These are phyloP conservation scores for Linyphia triangularis DNA, from an alignment of 2,888 invertebrate genomes.

Conservation along the genomic window DNA sequence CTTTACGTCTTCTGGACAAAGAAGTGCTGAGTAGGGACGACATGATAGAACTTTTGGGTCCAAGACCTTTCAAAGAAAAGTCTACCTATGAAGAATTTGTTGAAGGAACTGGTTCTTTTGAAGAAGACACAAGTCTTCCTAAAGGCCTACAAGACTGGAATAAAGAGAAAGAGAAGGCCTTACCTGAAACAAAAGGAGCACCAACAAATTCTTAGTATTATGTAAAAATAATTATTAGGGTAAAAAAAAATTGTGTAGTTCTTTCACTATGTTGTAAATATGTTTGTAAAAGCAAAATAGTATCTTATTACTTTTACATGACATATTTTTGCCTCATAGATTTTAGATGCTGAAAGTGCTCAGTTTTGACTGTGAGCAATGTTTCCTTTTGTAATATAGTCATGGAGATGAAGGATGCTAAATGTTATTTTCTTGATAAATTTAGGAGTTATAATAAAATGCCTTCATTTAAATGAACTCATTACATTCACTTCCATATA, in stretches of 20 bases:
- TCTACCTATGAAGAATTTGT: constrained; percentile 99
- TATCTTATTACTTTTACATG: background rate
- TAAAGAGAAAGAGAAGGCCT: constrained; percentile 29
- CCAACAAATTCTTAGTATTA: constrained; percentile 54
- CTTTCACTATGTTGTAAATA: background rate
- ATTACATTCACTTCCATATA: too few species aligned
- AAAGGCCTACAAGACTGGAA: constrained; percentile 98
- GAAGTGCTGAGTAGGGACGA: constrained; percentile 97
- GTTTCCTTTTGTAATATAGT: background rate
- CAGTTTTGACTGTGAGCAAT: background rate
- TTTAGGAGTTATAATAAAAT: too few species aligned
- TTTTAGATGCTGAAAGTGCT: background rate
- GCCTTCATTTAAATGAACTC: too few species aligned
- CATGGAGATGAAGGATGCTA: background rate
- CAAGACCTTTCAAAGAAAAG: constrained; percentile 97
- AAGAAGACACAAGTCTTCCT: constrained; percentile 96
- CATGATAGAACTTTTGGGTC: constrained; percentile 97
- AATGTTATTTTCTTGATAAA: too few species aligned
- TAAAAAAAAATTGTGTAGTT: background rate
- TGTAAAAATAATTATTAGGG: background rate
- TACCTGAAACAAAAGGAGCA: constrained; percentile 44
- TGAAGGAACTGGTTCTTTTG: constrained; percentile 97
- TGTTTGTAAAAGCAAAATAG: background rate
- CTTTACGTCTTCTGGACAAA: constrained; percentile 92
- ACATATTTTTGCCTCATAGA: background rate